Percentiles rank a stretch among this genome's conserved stretches.
phyloP scores from a whole-genome alignment of 2,888 invertebrate genomes.

The Lutraria lutraria region DNA sequence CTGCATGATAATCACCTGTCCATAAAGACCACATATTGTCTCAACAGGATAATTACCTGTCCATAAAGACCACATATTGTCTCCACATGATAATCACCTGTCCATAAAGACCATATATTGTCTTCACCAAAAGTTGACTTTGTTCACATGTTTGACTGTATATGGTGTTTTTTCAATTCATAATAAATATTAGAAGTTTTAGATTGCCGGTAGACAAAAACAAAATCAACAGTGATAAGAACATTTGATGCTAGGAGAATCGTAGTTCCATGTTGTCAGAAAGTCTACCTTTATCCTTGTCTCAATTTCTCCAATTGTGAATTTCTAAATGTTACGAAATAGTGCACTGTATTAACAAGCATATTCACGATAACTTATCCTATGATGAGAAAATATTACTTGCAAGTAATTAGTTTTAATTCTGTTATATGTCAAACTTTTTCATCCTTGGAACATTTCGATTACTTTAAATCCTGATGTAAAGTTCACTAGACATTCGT shows the following conservation, averaged over 20 bases:
- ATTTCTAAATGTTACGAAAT: neutral
- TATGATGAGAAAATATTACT: neutral
- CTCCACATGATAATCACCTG: too few relatives aligned
- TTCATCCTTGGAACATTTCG: neutral
- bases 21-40: too few relatives aligned
- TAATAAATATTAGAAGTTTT: too few relatives aligned
- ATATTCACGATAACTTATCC: neutral
- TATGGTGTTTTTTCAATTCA: too few relatives aligned
- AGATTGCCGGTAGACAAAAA: neutral
- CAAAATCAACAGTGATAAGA: neutral
- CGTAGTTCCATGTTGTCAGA: neutral
- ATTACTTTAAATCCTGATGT: conserved; percentile 11
- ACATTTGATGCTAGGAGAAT: neutral
- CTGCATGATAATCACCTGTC: too few relatives aligned
- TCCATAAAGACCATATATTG: too few relatives aligned
- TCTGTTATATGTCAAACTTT: conserved; percentile 3
- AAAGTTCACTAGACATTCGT: neutral
- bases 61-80: too few relatives aligned
- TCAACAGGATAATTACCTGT: too few relatives aligned
- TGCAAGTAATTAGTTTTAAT: conserved; percentile 8
- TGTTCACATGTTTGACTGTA: too few relatives aligned
- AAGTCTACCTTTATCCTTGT: neutral
- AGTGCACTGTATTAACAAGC: neutral
- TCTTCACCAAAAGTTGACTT: too few relatives aligned
- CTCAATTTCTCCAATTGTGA: neutral